Percentiles rank a stretch among this genome's conserved stretches.
These are phyloP conservation scores for Drosophila kokeensis DNA, from an alignment of 2,888 invertebrate genomes.

Conservation along the genomic window DNA sequence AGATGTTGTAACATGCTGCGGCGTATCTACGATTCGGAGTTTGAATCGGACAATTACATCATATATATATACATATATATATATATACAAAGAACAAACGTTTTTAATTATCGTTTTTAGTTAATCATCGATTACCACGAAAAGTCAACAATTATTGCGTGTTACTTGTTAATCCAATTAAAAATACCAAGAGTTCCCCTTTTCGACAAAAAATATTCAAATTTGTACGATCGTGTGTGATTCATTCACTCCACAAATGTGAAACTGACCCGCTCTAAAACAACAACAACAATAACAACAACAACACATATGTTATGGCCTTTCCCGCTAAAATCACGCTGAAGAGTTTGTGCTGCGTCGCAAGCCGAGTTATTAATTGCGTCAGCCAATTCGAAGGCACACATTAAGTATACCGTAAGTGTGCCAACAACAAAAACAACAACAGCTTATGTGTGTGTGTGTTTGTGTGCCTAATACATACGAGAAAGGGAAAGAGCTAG, in stretches of 20 bases:
- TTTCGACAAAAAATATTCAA: neutral
- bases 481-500: neutral
- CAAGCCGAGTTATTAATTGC: conserved; percentile 61
- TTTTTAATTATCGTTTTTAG: neutral
- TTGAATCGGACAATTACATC: neutral
- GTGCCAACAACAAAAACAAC: conserved; percentile 13
- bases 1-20: neutral
- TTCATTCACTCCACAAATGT: conserved; percentile 5
- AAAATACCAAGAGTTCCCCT: conserved; percentile 7
- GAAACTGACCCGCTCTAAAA: conserved; percentile 3
- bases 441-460: neutral
- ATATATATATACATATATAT: neutral
- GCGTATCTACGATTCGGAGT: neutral
- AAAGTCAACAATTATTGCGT: neutral
- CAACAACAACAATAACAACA: neutral
- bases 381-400: conserved; percentile 55
- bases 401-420: conserved; percentile 13
- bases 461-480: neutral
- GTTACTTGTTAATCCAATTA: neutral
- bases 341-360: conserved; percentile 50
- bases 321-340: conserved; percentile 41
- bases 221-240: conserved; percentile 3
- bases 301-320: conserved; percentile 35
- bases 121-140: neutral
- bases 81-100: neutral